A percentile compares a stretch with the other conserved stretches of the same genome.
Evolutionary conservation across 2,888 invertebrate genomes (phyloP).

Genomic region (Diplolepis rosae): DNA sequence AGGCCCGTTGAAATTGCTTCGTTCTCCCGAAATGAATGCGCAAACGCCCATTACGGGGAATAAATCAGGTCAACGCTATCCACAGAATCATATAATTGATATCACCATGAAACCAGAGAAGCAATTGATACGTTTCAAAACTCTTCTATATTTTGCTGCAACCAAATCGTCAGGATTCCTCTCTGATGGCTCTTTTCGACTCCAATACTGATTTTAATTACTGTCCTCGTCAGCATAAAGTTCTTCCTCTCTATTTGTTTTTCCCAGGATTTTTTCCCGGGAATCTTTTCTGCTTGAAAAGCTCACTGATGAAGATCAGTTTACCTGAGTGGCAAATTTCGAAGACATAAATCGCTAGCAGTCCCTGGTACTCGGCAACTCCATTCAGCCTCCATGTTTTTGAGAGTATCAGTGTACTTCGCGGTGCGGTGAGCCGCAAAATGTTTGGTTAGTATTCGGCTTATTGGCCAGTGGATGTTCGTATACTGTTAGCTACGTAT

Average conservation of each 20-base stretch:
- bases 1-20: slow-evolving; percentile 69
- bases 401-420: slow-evolving; percentile 50
- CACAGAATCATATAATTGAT: slow-evolving; percentile 72
- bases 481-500: slow-evolving; percentile 66
- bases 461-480: slow-evolving; percentile 66
- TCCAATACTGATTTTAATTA: not conserved
- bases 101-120: slow-evolving; percentile 46
- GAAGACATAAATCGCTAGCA: slow-evolving; percentile 40
- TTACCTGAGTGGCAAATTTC: not conserved
- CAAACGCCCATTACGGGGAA: slow-evolving; percentile 74
- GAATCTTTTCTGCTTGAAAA: not conserved
- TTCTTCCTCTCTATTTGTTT: not conserved
- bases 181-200: not conserved
- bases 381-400: slow-evolving; percentile 55
- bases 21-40: slow-evolving; percentile 71
- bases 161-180: not conserved
- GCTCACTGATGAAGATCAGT: not conserved
- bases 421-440: slow-evolving; percentile 62
- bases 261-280: not conserved
- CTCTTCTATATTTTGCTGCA: not conserved
- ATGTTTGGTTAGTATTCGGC: slow-evolving; percentile 68
- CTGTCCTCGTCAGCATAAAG: not conserved
- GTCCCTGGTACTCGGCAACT: slow-evolving; percentile 28
- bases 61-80: slow-evolving; percentile 73
- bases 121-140: slow-evolving; percentile 1